Percentiles rank a stretch among this genome's conserved stretches.
Evolutionary conservation across 1,140 invertebrate genomes (phyloP).

Genomic region (Vanessa atalanta): DNA sequence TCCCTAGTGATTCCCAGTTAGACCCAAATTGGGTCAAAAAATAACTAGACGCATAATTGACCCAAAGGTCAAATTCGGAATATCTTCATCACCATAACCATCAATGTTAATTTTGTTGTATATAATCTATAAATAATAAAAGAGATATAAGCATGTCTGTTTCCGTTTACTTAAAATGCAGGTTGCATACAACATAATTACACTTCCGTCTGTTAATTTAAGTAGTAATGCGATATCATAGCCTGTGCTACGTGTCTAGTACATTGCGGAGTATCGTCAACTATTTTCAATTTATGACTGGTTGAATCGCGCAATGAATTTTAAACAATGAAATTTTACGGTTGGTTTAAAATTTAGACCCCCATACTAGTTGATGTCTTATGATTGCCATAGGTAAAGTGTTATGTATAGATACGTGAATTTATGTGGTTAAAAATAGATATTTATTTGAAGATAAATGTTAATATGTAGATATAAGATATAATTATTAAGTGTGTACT

Average conservation of each 20-base stretch:
- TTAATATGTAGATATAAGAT: slow-evolving; percentile 58
- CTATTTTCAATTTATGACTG: slow-evolving; percentile 24
- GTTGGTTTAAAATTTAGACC: slow-evolving; percentile 38
- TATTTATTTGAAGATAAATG: slow-evolving; percentile 61
- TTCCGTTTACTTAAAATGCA: no score
- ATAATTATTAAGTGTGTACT: slow-evolving; percentile 48
- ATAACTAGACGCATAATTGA: not conserved
- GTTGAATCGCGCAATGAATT: slow-evolving; percentile 51
- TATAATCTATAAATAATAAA: no score
- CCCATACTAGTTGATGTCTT: slow-evolving; percentile 57
- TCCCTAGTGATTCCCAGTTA: not conserved
- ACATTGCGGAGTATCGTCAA: slow-evolving; percentile 28
- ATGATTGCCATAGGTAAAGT: slow-evolving; percentile 65
- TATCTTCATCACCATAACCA: not conserved
- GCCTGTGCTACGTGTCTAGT: slow-evolving; percentile 36
- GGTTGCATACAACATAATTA: no score
- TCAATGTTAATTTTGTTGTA: no score
- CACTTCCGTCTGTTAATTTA: no score
- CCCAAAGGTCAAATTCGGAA: not conserved
- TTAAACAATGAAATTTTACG: slow-evolving; percentile 50
- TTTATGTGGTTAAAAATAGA: slow-evolving; percentile 69
- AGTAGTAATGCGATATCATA: not conserved
- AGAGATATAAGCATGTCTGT: no score
- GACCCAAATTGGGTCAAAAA: no score
- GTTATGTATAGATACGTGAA: slow-evolving; percentile 72